A percentile compares a stretch with the other conserved stretches of the same genome.
phyloP scores from a whole-genome alignment of 2,888 invertebrate genomes.

The Maniola hyperantus region DNA sequence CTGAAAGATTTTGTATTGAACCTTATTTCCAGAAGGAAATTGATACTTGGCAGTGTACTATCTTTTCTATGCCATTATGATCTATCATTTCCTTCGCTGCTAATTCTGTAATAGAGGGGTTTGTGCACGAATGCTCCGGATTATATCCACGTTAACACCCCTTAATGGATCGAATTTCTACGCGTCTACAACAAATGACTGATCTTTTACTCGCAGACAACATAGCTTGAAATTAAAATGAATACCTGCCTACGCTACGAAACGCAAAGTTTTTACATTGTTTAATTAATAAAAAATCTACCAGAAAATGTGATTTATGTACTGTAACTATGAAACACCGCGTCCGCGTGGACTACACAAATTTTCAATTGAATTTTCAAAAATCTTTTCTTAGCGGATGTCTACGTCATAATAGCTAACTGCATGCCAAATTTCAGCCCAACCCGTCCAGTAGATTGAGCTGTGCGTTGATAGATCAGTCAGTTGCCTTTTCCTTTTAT shows the following conservation, averaged over 20 bases:
- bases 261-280: not conserved
- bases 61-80: slow-evolving; percentile 55
- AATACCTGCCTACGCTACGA: not conserved
- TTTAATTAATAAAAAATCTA: not conserved
- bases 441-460: too few relatives aligned
- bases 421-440: too few relatives aligned
- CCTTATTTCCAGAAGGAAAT: slow-evolving; percentile 38
- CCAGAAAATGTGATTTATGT: not conserved
- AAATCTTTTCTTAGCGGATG: too few relatives aligned
- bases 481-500: too few relatives aligned
- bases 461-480: too few relatives aligned
- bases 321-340: too few relatives aligned
- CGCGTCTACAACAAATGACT: slow-evolving; percentile 31
- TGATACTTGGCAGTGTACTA: slow-evolving; percentile 43
- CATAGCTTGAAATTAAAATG: slow-evolving; percentile 1
- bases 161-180: slow-evolving; percentile 56
- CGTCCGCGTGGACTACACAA: too few relatives aligned
- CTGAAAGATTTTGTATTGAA: not conserved
- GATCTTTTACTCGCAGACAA: slow-evolving; percentile 8
- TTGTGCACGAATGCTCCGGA: slow-evolving; percentile 66
- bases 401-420: too few relatives aligned
- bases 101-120: slow-evolving; percentile 65
- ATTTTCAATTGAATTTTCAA: too few relatives aligned
- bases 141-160: slow-evolving; percentile 64
- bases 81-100: slow-evolving; percentile 64